These are phyloP conservation scores for Rhadinocentrus ornatus DNA, from an alignment of 2,797 vertebrate genomes.

Conservation along the genomic window DNA sequence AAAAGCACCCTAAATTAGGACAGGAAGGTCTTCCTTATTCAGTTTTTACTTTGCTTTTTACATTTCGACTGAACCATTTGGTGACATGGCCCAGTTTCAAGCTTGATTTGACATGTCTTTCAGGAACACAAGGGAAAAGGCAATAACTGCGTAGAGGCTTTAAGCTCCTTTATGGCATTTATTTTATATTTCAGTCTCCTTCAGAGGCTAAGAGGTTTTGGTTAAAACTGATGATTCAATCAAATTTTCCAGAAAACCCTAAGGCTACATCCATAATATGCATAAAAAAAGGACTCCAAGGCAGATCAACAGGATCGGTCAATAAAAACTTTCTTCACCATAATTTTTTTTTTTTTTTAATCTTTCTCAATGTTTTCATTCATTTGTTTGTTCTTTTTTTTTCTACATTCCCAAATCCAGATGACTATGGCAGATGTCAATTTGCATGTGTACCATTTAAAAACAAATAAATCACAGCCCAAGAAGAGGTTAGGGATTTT, in stretches of 20 bases:
- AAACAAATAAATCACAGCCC: slow-evolving; percentile 47
- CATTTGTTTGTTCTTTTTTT: slow-evolving; percentile 6
- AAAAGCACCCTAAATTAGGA: neutral
- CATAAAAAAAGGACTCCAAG: too few relatives aligned
- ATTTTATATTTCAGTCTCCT: neutral
- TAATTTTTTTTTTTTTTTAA: too few relatives aligned
- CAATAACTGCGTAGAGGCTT: neutral
- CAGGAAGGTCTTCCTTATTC: too few relatives aligned
- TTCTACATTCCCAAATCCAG: slow-evolving; percentile 3
- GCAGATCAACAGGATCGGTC: too few relatives aligned
- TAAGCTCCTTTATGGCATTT: neutral
- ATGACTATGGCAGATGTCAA: slow-evolving; percentile 38
- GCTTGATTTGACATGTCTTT: neutral
- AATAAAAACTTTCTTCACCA: too few relatives aligned
- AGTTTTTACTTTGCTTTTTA: neutral
- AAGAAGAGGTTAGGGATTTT: slow-evolving; percentile 19
- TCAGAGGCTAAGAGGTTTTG: neutral
- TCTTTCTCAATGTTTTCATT: neutral
- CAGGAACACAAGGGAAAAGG: neutral
- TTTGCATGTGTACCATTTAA: slow-evolving; percentile 29
- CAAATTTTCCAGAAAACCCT: neutral
- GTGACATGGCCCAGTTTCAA: too few relatives aligned
- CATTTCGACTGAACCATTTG: too few relatives aligned
- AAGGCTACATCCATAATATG: neutral
- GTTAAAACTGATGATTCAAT: neutral